These are phyloP conservation scores for Papilio machaon DNA, from an alignment of 1,140 invertebrate species.

Conservation along the genomic window DNA sequence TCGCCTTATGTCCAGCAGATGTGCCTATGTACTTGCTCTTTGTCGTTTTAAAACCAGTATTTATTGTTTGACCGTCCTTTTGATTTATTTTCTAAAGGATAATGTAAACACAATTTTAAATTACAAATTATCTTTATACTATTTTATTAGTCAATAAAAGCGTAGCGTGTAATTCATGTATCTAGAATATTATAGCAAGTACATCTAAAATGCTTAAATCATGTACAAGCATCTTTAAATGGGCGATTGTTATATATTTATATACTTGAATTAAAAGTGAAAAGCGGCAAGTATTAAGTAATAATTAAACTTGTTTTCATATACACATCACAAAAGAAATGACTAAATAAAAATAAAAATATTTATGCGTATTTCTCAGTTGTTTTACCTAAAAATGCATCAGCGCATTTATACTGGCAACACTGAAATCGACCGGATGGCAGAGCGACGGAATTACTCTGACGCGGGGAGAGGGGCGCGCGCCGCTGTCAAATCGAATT, in stretches of 20 bases:
- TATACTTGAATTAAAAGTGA: neutral
- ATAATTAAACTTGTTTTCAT: neutral
- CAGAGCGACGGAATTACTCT: constrained; percentile 45
- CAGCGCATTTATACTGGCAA: constrained; percentile 51
- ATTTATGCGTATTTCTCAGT: neutral
- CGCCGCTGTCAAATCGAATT: constrained; percentile 75
- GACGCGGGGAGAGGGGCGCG: constrained; percentile 54
- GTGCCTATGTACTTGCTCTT: constrained; percentile 15
- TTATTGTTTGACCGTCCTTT: neutral
- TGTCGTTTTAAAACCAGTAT: neutral
- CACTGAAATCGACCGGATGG: constrained; percentile 67
- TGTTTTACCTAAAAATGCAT: constrained; percentile 35
- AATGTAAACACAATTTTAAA: neutral
- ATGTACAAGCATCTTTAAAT: neutral
- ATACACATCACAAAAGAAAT: neutral
- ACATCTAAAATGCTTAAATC: too few relatives aligned
- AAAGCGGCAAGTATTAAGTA: neutral
- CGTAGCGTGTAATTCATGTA: neutral
- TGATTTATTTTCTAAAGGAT: neutral
- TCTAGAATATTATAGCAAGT: neutral
- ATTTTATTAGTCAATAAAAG: neutral
- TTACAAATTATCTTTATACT: too few relatives aligned
- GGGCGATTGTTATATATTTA: neutral
- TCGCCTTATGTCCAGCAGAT: constrained; percentile 24
- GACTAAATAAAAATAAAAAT: neutral